phyloP scores from a whole-genome alignment of 1,140 invertebrate species.

The Hestina assimilis region DNA sequence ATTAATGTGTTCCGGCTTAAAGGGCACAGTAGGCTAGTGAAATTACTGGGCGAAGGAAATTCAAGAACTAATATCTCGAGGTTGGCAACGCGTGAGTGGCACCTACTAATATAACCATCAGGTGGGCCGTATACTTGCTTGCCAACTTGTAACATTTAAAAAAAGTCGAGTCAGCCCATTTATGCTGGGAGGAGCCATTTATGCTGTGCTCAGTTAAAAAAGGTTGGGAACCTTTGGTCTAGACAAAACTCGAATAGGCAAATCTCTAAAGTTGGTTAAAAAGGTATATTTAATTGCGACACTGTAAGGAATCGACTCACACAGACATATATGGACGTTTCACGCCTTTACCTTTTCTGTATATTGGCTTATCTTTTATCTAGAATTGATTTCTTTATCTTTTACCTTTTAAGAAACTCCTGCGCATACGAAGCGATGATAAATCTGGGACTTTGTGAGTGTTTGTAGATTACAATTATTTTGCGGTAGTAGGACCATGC shows the following conservation, averaged over 20 bases:
- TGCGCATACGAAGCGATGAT: background rate
- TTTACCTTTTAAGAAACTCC: background rate
- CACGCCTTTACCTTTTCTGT: background rate
- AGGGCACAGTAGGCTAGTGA: too few species aligned
- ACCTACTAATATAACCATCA: too few species aligned
- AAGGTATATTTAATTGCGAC: background rate
- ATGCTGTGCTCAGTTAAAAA: background rate
- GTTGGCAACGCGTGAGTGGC: too few species aligned
- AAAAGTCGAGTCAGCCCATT: too few species aligned
- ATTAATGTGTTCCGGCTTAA: too few species aligned
- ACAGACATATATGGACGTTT: background rate
- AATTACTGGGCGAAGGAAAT: too few species aligned
- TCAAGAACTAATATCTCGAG: too few species aligned
- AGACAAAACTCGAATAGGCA: background rate
- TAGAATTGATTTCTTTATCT: background rate
- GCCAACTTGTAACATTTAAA: too few species aligned
- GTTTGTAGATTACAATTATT: too few species aligned
- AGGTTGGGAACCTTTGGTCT: background rate
- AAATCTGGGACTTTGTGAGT: background rate
- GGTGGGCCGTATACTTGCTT: too few species aligned
- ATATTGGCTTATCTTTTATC: background rate
- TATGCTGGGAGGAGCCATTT: too few species aligned
- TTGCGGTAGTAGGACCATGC: too few species aligned
- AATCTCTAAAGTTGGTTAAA: background rate
- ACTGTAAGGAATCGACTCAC: conserved; percentile 1